These are phyloP conservation scores for Heliconius ethilla DNA, from an alignment of 2,888 invertebrate species.

Conservation along the genomic window DNA sequence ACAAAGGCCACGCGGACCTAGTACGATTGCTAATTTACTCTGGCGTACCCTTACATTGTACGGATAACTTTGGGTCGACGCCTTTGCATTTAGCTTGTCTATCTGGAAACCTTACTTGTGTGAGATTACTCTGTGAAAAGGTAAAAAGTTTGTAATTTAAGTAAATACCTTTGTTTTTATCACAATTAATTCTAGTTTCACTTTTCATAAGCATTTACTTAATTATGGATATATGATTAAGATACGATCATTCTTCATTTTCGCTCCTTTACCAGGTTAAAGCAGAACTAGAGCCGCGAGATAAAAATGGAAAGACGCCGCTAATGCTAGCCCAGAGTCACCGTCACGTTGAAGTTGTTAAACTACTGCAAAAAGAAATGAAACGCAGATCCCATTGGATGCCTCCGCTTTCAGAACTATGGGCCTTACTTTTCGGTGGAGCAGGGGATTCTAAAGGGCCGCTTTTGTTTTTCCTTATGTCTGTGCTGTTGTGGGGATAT, in stretches of 20 bases:
- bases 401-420: slow-evolving; percentile 92
- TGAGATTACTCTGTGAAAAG: slow-evolving; percentile 93
- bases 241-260: no score
- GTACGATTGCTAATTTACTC: slow-evolving; percentile 94
- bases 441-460: slow-evolving; percentile 96
- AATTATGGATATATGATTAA: no score
- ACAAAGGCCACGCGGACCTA: slow-evolving; percentile 94
- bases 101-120: slow-evolving; percentile 93
- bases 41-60: slow-evolving; percentile 93
- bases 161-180: neutral
- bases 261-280: slow-evolving; percentile 83
- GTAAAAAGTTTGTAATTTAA: slow-evolving; percentile 59
- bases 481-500: slow-evolving; percentile 94
- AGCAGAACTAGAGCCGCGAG: slow-evolving; percentile 91
- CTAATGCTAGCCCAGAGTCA: slow-evolving; percentile 94
- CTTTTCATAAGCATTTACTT: no score
- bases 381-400: slow-evolving; percentile 92
- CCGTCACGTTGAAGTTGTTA: slow-evolving; percentile 91
- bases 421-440: slow-evolving; percentile 94
- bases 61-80: slow-evolving; percentile 95
- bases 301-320: slow-evolving; percentile 96
- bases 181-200: neutral
- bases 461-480: slow-evolving; percentile 90
- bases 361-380: slow-evolving; percentile 90
- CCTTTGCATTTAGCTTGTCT: slow-evolving; percentile 94